These are phyloP conservation scores for Brenthis ino DNA, from an alignment of 2,888 invertebrate species.

Conservation along the genomic window DNA sequence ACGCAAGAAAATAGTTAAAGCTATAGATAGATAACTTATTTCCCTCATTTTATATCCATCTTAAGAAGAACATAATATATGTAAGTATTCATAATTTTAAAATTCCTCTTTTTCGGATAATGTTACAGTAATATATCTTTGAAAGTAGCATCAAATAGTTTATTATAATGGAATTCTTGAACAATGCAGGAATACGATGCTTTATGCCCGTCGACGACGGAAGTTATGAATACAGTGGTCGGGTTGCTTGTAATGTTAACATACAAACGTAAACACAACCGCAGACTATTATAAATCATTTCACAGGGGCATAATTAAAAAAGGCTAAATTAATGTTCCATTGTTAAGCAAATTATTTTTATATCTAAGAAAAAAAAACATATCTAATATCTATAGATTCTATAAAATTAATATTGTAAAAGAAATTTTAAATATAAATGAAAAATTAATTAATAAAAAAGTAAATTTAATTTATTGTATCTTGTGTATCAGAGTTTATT, in stretches of 20 bases:
- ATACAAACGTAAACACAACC: conserved; percentile 43
- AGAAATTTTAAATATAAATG: no score
- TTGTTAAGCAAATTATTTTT: conserved; percentile 1
- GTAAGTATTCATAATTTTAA: no score
- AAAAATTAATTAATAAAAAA: no score
- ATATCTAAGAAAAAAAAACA: conserved; percentile 2
- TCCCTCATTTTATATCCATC: no score
- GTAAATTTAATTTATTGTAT: no score
- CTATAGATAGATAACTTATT: no score
- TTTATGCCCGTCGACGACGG: conserved; percentile 55
- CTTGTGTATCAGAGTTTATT: no score
- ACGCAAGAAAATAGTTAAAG: no score
- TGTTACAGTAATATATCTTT: background rate
- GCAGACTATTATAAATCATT: conserved; percentile 45
- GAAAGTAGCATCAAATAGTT: conserved; percentile 42
- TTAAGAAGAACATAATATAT: no score
- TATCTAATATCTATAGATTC: no score
- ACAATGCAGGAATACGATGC: conserved; percentile 62
- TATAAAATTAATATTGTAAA: no score
- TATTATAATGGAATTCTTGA: conserved; percentile 58
- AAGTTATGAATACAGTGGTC: conserved; percentile 63
- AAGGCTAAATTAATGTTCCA: background rate
- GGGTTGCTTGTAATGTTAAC: conserved; percentile 49
- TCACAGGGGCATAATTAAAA: conserved; percentile 6
- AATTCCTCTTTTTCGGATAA: no score